Evolutionary conservation across 2,113 vertebrate species (phyloP).

Genomic region (Enhydra lutris): DNA sequence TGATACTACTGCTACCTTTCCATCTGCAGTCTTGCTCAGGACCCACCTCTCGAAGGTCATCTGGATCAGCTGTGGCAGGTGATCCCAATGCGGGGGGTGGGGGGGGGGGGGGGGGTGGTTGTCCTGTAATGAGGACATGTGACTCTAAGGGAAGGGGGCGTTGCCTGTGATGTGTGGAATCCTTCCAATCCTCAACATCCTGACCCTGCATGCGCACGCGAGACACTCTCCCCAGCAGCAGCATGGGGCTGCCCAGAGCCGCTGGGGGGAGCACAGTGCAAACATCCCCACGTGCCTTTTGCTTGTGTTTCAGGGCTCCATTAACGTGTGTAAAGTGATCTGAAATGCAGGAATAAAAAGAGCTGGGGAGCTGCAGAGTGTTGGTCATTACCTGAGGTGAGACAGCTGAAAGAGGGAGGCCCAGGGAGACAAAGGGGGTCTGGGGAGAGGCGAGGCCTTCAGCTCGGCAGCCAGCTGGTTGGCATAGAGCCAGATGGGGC

Average conservation of each 20-base stretch:
- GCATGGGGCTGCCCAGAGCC: neutral
- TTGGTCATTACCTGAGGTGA: constrained; percentile 51
- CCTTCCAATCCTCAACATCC: neutral
- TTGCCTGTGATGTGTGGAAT: neutral
- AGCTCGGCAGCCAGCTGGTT: neutral
- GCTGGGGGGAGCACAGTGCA: neutral
- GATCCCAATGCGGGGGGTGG: neutral
- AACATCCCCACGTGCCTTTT: neutral
- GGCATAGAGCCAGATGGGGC: constrained; percentile 24
- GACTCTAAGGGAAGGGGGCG: no score
- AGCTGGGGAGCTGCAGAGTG: neutral
- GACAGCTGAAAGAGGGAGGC: constrained; percentile 29
- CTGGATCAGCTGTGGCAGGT: neutral
- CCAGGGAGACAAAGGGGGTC: constrained; percentile 4
- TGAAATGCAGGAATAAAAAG: constrained; percentile 55
- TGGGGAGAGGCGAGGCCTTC: constrained; percentile 9
- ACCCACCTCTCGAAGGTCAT: neutral
- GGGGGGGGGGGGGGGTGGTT: neutral
- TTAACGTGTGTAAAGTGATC: constrained; percentile 68
- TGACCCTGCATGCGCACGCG: accelerated
- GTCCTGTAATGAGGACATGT: neutral
- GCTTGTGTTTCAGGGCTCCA: constrained; percentile 56
- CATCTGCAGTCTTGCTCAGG: neutral
- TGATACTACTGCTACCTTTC: accelerated
- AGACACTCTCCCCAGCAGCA: neutral